These are phyloP conservation scores for Crotalus viridis DNA, from an alignment of 2,113 vertebrate genomes.

Conservation along the genomic window DNA sequence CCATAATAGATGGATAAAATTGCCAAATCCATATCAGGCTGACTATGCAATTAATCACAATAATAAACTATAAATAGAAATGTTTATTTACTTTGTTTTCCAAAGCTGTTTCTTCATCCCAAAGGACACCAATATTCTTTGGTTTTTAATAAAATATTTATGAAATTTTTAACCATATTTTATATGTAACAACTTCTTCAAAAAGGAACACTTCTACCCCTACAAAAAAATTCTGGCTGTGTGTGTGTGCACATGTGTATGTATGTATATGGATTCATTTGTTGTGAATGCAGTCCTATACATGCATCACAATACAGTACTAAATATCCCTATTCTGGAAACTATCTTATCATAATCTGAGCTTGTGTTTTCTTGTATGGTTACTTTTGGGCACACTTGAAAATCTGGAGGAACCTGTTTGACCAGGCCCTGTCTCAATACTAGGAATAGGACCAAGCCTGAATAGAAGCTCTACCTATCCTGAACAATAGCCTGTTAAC, in stretches of 20 bases:
- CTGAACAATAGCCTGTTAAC: slow-evolving; percentile 13
- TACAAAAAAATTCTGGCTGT: neutral
- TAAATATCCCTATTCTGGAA: neutral
- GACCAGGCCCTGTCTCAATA: neutral
- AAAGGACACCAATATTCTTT: neutral
- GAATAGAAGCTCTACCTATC: neutral
- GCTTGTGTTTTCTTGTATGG: neutral
- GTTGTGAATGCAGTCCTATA: neutral
- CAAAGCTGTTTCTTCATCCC: neutral
- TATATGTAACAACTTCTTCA: neutral
- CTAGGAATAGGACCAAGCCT: neutral
- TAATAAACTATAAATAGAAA: neutral
- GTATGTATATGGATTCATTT: too few species aligned
- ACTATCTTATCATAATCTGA: neutral
- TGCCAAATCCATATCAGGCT: too few species aligned
- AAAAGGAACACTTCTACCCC: neutral
- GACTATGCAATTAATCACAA: neutral
- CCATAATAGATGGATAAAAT: too few species aligned
- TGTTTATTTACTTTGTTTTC: neutral
- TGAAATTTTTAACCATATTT: neutral
- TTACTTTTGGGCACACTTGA: neutral
- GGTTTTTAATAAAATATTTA: neutral
- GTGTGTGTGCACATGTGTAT: neutral
- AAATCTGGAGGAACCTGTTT: slow-evolving; percentile 10
- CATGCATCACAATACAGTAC: neutral